phyloP scores from a whole-genome alignment of 2,888 invertebrate species.

The Erynnis tages region DNA sequence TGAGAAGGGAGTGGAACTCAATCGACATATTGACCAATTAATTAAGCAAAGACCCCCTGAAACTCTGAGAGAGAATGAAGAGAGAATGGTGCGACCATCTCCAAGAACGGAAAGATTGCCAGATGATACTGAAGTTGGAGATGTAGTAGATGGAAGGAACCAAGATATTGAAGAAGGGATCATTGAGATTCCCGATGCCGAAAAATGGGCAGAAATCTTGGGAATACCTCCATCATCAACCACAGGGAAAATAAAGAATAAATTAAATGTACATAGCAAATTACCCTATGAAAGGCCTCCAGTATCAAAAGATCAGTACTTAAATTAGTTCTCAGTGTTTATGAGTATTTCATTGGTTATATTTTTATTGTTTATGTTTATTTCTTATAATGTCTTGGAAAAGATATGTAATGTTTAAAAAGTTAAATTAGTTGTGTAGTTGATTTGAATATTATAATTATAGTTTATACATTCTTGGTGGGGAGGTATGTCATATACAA shows the following conservation, averaged over 20 bases:
- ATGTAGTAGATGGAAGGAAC: background rate
- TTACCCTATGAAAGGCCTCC: constrained; percentile 21
- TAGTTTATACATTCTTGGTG: no score
- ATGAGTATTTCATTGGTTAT: no score
- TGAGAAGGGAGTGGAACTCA: constrained; percentile 5
- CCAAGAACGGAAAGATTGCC: background rate
- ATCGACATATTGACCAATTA: constrained; percentile 25
- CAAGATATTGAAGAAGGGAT: constrained; percentile 9
- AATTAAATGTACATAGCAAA: constrained; percentile 1
- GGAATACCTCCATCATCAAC: constrained; percentile 21
- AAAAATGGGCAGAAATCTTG: constrained; percentile 24
- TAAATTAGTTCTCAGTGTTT: background rate
- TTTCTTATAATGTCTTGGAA: no score
- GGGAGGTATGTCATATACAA: no score
- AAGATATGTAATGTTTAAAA: no score
- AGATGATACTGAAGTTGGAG: background rate
- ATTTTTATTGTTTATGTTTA: no score
- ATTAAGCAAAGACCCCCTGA: constrained; percentile 1
- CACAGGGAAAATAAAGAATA: constrained; percentile 20
- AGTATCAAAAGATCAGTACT: background rate
- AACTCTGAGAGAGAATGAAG: background rate
- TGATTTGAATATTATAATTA: no score
- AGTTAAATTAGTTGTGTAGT: no score
- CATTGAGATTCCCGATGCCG: constrained; percentile 17
- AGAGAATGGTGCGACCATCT: background rate